These are phyloP conservation scores for Idaea dimidiata DNA, from an alignment of 2,888 invertebrate species.

Conservation along the genomic window DNA sequence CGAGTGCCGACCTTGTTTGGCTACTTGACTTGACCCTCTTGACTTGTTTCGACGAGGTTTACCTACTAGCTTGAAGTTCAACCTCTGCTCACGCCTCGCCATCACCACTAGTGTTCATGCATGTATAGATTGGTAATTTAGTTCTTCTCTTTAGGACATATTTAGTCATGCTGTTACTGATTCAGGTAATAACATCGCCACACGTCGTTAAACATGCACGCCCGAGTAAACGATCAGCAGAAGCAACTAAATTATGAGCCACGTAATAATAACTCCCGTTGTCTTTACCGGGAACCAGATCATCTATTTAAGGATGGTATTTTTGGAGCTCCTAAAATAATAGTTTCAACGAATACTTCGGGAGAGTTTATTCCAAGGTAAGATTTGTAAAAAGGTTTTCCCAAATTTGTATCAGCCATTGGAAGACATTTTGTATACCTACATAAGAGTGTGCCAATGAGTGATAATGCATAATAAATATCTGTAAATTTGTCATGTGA, in stretches of 20 bases:
- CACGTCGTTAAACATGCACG: too few species aligned
- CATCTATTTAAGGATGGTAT: conserved; percentile 8
- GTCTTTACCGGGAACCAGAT: conserved; percentile 15
- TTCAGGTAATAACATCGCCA: too few species aligned
- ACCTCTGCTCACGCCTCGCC: too few species aligned
- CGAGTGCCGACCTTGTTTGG: not conserved
- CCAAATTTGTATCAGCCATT: not conserved
- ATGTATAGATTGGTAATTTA: too few species aligned
- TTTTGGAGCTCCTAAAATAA: conserved; percentile 1
- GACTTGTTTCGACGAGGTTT: not conserved
- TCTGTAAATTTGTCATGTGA: not conserved
- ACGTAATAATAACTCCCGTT: not conserved
- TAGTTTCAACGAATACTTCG: not conserved
- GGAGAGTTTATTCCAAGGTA: not conserved
- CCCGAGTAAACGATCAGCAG: too few species aligned
- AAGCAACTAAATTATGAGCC: not conserved
- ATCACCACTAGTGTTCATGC: too few species aligned
- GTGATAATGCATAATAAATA: too few species aligned
- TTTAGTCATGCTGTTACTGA: too few species aligned
- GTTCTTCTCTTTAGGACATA: too few species aligned
- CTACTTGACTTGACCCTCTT: not conserved
- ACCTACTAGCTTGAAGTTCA: not conserved
- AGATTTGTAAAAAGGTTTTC: not conserved
- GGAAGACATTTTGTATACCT: not conserved
- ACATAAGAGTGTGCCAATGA: not conserved